Conservation (phyloP, 2,113 vertebrate species). For the Micronycteris hirsuta region DNA sequence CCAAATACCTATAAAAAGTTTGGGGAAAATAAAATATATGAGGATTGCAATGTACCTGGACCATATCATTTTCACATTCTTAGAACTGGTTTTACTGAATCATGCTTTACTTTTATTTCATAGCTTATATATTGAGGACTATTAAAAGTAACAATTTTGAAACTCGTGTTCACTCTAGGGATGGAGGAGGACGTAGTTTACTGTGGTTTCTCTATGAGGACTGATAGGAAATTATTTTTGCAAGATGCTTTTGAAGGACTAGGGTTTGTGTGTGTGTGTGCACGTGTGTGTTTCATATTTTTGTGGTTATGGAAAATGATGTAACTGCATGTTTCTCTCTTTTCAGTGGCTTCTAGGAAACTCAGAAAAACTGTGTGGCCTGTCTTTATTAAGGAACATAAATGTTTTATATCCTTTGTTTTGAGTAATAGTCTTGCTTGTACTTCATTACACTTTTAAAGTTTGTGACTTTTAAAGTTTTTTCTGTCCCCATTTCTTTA, state of each 20-base stretch:
- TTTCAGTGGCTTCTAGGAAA: constrained; percentile 14
- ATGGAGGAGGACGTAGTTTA: neutral
- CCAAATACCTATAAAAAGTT: constrained; percentile 11
- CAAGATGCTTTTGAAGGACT: neutral
- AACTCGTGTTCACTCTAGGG: neutral
- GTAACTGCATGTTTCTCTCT: neutral
- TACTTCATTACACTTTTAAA: neutral
- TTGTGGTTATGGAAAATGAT: neutral
- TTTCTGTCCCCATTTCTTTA: neutral
- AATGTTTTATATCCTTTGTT: neutral
- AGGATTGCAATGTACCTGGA: neutral
- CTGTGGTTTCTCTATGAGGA: neutral
- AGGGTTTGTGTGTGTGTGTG: neutral
- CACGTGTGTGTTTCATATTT: neutral
- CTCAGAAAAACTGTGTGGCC: neutral
- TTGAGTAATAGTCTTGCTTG: neutral
- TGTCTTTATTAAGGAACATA: neutral
- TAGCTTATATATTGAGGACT: neutral
- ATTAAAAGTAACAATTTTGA: constrained; percentile 3
- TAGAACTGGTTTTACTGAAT: constrained; percentile 14
- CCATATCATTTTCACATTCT: neutral
- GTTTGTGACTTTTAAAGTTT: too few relatives aligned
- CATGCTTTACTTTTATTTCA: neutral
- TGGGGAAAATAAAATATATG: neutral
- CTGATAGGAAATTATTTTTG: neutral